A percentile compares a stretch with the other conserved stretches of the same genome.
Conservation (phyloP, 2,888 invertebrate species). For the Tetheella fluctuosa region DNA sequence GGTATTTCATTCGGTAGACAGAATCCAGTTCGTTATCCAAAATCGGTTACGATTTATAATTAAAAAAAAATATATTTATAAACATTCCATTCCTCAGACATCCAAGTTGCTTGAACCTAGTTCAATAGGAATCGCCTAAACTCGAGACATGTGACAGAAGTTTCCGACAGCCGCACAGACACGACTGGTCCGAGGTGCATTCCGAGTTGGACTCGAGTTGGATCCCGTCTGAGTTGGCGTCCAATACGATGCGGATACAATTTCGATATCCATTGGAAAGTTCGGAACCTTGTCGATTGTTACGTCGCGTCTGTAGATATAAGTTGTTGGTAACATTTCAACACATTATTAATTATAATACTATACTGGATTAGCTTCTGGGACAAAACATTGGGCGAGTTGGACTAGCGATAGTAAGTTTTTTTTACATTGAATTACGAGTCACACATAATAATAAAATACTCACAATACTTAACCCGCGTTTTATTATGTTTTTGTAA, state of each 20-base stretch:
- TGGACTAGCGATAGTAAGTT: no score
- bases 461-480: no score
- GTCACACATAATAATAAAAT: no score
- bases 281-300: conserved; percentile 28
- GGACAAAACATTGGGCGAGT: no score
- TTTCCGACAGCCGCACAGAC: conserved; percentile 36
- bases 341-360: no score
- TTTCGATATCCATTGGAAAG: conserved; percentile 44
- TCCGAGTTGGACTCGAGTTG: conserved; percentile 13
- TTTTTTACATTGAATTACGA: no score
- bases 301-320: conserved; percentile 14
- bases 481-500: no score
- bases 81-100: conserved; percentile 28
- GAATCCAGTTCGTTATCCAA: no score
- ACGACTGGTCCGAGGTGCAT: neutral
- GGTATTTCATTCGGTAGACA: no score
- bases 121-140: conserved; percentile 64
- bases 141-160: conserved; percentile 71
- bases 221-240: conserved; percentile 13
- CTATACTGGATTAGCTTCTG: no score
- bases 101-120: conserved; percentile 37
- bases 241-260: conserved; percentile 48
- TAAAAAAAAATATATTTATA: neutral
- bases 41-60: no score
- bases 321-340: no score